phyloP scores from a whole-genome alignment of 92 coral and sea anemone genomes.

The Pocillopora meandrina region DNA sequence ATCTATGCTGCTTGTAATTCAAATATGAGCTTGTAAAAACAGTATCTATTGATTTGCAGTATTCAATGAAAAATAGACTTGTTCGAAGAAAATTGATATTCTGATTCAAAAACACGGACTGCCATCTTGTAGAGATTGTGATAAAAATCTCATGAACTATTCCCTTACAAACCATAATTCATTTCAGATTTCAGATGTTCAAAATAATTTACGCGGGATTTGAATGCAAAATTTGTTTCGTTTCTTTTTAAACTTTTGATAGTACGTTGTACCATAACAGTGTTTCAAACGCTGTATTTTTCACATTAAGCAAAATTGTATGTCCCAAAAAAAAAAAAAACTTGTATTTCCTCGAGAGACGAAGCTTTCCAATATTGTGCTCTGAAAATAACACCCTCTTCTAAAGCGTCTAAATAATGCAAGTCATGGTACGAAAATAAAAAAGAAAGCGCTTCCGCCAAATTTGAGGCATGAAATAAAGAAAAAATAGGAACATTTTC shows the following conservation, averaged over 20 bases:
- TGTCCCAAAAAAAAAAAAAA: background rate
- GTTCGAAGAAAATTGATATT: background rate
- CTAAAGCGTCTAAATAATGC: conserved; percentile 8
- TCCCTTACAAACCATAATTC: background rate
- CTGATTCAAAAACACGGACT: background rate
- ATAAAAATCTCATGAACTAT: conserved; percentile 4
- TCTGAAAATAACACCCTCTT: background rate
- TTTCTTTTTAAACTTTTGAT: background rate
- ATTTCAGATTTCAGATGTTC: background rate
- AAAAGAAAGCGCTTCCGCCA: background rate
- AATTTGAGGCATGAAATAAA: background rate
- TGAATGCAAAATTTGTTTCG: background rate
- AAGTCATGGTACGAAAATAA: background rate
- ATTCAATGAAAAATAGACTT: background rate
- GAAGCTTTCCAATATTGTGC: background rate
- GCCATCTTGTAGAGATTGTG: background rate
- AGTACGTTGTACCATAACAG: background rate
- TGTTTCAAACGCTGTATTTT: background rate
- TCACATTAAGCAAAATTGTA: background rate
- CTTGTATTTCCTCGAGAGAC: background rate
- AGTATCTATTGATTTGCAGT: background rate
- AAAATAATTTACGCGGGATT: background rate
- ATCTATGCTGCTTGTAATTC: background rate
- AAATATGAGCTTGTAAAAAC: no score
- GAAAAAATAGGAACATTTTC: background rate